Evolutionary conservation across 2,888 invertebrate species (phyloP), one percentile per base, ranked within the genome.

Genomic region (Latheticus oryzae): DNA sequence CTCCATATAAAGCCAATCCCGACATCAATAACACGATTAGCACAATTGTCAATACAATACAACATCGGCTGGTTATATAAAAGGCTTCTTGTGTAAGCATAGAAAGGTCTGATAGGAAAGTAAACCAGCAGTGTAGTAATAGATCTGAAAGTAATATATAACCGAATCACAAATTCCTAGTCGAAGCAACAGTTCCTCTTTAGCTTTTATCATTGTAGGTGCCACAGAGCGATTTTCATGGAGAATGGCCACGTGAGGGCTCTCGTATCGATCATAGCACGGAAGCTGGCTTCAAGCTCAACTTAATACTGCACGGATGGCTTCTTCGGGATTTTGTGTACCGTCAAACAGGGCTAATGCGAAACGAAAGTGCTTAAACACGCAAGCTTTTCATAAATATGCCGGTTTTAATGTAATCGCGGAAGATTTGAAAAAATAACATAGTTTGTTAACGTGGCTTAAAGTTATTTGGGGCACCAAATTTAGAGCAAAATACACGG

Each of bases 141-240:
- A 57, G 45, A 69, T 66, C 28, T 65, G 51, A 67, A 70, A 68
- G 63, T 71, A 70, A 72, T 79, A 70, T 70, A 77, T 76, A 73
- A 80, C 66, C 70, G 79, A 71, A 76, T 73, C 74, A 47, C 17
- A 45, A 26, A 30, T 38, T 43, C 37, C 38, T 40, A 12, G 45
- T 40, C 15, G 24, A 28, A 35, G 54, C 54, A 54, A 54, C 54
- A 54, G 54, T 54, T 54, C 52, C 52, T 52, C 52, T 51, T 51
- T 51, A 51, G 51, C 51, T 40, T 51, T 51, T 51, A 38, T 50
- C 74, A 66, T 37, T 73, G 67, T 55, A 73, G 62, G 51, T 67
- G 68, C 43, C 52, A 50, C 37, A 17, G 28, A 17, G 28, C 50
- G 50, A 37, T 45, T 60, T 60, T 54, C 48, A 60, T 52, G 52